A percentile compares a stretch with the other conserved stretches of the same genome.
Evolutionary conservation across 1,140 invertebrate genomes (phyloP).

Genomic region (Tetramorium simillimum): DNA sequence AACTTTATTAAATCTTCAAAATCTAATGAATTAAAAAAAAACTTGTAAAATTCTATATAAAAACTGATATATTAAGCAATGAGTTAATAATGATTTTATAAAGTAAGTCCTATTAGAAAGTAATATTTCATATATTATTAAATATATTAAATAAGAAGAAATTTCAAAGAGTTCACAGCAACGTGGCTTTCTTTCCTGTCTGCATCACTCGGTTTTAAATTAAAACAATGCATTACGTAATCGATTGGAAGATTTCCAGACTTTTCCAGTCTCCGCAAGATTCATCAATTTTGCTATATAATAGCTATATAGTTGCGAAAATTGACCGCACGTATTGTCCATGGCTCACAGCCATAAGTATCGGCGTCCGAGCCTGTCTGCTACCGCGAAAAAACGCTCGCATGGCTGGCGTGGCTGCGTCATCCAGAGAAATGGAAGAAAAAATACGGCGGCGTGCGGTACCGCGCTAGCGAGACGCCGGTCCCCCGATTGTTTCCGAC

Average conservation of each 20-base stretch:
- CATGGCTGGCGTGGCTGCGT: neutral
- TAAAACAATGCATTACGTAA: neutral
- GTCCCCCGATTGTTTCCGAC: conserved; percentile 16
- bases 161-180: neutral
- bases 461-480: neutral
- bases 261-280: neutral
- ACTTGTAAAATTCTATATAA: neutral
- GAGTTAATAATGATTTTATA: neutral
- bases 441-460: neutral
- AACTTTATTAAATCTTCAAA: neutral
- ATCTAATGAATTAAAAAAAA: neutral
- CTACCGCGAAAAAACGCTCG: conserved; percentile 3
- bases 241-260: neutral
- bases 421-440: conserved; percentile 29
- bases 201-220: neutral
- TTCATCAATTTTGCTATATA: neutral
- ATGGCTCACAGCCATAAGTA: neutral
- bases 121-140: neutral
- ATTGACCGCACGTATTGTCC: neutral
- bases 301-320: conserved; percentile 6
- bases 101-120: neutral
- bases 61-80: neutral
- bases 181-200: neutral
- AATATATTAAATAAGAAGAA: neutral
- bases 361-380: neutral